Conservation (phyloP, 2,797 vertebrate species). For the Trichosurus vulpecula region DNA sequence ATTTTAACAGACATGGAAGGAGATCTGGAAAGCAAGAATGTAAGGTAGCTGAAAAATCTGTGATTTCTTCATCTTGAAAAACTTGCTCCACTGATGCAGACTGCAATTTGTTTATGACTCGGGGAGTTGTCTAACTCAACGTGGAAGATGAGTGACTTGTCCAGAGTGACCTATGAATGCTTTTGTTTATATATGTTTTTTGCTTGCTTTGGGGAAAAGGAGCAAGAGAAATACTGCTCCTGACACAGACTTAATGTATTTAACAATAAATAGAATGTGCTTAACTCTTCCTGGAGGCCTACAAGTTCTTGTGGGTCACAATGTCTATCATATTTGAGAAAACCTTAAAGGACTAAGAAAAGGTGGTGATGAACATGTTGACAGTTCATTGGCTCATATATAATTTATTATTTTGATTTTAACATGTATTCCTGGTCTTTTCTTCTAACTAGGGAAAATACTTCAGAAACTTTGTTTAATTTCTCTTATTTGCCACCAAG, state of each 20-base stretch:
- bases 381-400: neutral
- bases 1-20: neutral
- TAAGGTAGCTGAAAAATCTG: neutral
- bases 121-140: neutral
- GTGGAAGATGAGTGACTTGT: neutral
- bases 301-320: constrained; percentile 16
- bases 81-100: neutral
- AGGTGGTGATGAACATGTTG: neutral
- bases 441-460: constrained; percentile 58
- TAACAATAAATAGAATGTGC: neutral
- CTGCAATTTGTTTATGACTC: neutral
- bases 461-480: constrained; percentile 64
- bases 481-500: constrained; percentile 67
- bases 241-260: neutral
- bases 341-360: constrained; percentile 18
- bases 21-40: neutral
- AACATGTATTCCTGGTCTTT: constrained; percentile 50
- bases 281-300: neutral
- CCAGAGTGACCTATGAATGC: neutral
- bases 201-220: neutral
- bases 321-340: constrained; percentile 31
- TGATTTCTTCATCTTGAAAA: neutral
- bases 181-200: neutral
- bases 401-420: constrained; percentile 56
- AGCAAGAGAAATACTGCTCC: neutral